Conservation (phyloP, 2,888 invertebrate species). For the Pandemis corylana region DNA sequence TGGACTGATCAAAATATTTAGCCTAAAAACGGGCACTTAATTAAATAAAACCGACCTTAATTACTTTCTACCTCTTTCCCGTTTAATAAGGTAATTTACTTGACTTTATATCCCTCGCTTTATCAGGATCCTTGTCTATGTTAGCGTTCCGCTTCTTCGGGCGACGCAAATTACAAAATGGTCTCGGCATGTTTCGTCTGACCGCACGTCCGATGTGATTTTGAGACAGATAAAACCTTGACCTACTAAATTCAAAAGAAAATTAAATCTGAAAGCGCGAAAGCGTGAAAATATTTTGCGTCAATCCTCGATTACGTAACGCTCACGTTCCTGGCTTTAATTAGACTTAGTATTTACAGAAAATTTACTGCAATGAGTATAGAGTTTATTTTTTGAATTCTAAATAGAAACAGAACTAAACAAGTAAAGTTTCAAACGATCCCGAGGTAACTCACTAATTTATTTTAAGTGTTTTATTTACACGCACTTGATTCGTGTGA, state of each 20-base stretch:
- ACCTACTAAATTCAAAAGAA: constrained; percentile 31
- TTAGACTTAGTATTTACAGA: background rate
- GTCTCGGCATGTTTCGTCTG: constrained; percentile 9
- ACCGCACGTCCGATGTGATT: constrained; percentile 31
- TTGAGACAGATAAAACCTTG: constrained; percentile 23
- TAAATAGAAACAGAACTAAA: background rate
- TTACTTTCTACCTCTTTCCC: constrained; percentile 7
- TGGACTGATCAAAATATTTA: background rate
- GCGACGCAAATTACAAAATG: constrained; percentile 23
- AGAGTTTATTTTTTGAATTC: too few relatives aligned
- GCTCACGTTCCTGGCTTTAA: background rate
- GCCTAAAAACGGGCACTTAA: background rate
- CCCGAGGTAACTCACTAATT: background rate
- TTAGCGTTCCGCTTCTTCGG: constrained; percentile 16
- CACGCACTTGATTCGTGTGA: constrained; percentile 10
- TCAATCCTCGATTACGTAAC: background rate
- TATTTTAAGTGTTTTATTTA: constrained; percentile 12
- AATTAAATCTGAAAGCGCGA: constrained; percentile 17
- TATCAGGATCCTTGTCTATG: constrained; percentile 25
- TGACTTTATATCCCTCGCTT: constrained; percentile 2
- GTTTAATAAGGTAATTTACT: constrained; percentile 24
- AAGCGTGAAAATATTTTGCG: background rate
- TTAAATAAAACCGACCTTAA: constrained; percentile 5
- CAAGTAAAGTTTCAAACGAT: background rate
- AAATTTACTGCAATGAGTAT: background rate